Percentiles rank a stretch among this genome's conserved stretches.
phyloP scores from a whole-genome alignment of 1,140 invertebrate genomes.

The Trichogramma pretiosum region DNA sequence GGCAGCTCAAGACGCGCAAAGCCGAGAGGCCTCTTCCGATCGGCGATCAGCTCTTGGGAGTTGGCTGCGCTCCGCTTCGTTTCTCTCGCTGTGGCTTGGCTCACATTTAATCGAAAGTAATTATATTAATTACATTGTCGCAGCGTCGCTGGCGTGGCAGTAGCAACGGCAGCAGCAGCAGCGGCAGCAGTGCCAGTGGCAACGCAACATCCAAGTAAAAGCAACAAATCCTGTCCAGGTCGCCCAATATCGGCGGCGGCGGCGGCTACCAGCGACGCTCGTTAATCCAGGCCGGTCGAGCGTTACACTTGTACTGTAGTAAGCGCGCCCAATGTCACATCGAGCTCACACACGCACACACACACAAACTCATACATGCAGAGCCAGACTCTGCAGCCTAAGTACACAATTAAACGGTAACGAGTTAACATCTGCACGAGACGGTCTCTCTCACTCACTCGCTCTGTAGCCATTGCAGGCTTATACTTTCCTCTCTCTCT shows the following conservation, averaged over 20 bases:
- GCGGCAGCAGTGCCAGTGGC: too few species aligned
- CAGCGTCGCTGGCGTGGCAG: too few species aligned
- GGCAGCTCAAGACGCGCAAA: too few species aligned
- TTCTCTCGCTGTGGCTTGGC: too few species aligned
- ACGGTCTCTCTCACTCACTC: slow-evolving; percentile 17
- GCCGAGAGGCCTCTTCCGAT: too few species aligned
- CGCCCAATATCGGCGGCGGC: slow-evolving; percentile 10
- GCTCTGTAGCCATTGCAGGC: not conserved
- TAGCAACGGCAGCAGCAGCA: slow-evolving; percentile 4
- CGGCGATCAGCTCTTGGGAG: too few species aligned
- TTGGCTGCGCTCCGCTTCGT: too few species aligned
- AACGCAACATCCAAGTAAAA: too few species aligned
- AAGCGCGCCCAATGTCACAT: not conserved
- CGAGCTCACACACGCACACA: not conserved
- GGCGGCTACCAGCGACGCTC: slow-evolving; percentile 2
- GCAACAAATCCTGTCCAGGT: too few species aligned
- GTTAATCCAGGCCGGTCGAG: slow-evolving; percentile 13
- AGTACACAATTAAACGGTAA: slow-evolving; percentile 28
- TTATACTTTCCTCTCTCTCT: not conserved
- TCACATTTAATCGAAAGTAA: slow-evolving; percentile 27
- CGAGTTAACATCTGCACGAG: slow-evolving; percentile 27
- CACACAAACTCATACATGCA: not conserved
- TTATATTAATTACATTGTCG: slow-evolving; percentile 29
- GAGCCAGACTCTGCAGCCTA: slow-evolving; percentile 11
- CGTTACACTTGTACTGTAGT: slow-evolving; percentile 10